Percentiles rank a stretch among this genome's conserved stretches.
These are phyloP conservation scores for Lycaon pictus DNA, from an alignment of 2,113 vertebrate species.

Conservation along the genomic window DNA sequence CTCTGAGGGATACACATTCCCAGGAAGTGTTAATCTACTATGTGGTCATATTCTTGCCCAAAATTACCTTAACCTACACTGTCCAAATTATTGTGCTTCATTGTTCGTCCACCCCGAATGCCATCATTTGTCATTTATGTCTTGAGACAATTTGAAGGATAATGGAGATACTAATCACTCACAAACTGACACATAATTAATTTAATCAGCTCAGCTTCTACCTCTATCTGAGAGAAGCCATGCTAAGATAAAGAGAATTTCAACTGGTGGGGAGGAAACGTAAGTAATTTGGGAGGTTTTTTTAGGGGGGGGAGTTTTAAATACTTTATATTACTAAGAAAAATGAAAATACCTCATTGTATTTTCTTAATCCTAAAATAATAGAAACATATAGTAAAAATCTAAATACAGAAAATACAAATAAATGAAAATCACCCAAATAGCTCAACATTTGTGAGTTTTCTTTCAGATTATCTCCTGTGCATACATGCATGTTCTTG, in stretches of 20 bases:
- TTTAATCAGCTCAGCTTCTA: slow-evolving; percentile 10
- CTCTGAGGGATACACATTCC: background rate
- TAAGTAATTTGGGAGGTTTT: background rate
- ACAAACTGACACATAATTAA: slow-evolving; percentile 61
- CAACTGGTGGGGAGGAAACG: background rate
- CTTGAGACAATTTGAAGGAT: slow-evolving; percentile 62
- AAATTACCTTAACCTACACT: background rate
- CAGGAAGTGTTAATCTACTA: background rate
- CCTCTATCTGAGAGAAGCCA: background rate
- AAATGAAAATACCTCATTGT: background rate
- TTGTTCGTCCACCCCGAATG: background rate
- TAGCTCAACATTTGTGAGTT: background rate
- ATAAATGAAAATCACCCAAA: background rate
- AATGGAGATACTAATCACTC: slow-evolving; percentile 45
- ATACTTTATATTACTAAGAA: background rate
- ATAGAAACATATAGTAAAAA: background rate
- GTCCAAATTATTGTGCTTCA: background rate
- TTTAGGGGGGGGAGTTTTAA: background rate
- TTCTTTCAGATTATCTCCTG: background rate
- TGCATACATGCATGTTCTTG: background rate
- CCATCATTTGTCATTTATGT: background rate
- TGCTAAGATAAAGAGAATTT: background rate
- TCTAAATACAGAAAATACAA: slow-evolving; percentile 14
- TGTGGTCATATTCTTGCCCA: background rate
- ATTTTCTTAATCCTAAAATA: slow-evolving; percentile 26